Evolutionary conservation across 1,140 invertebrate genomes (phyloP).

Genomic region (Microplitis mediator): DNA sequence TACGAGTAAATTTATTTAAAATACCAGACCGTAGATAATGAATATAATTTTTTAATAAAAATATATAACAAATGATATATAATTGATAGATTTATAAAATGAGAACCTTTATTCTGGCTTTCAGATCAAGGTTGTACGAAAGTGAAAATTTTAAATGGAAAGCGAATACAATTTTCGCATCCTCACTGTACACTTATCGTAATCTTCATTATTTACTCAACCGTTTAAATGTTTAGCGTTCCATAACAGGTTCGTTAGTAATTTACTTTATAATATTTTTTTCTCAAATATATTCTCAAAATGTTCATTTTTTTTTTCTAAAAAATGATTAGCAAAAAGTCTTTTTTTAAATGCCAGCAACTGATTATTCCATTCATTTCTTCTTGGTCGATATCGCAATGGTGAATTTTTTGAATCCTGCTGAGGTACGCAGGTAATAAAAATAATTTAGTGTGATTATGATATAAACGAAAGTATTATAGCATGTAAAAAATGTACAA

Average conservation of each 20-base stretch:
- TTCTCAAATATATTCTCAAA: not conserved
- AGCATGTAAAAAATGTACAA: slow-evolving; percentile 12
- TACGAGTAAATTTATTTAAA: too few species aligned
- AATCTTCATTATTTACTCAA: slow-evolving; percentile 7
- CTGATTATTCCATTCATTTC: too few species aligned
- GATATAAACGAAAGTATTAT: not conserved
- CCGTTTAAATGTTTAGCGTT: slow-evolving; percentile 5
- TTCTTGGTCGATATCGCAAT: too few species aligned
- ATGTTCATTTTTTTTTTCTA: not conserved
- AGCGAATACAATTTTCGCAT: slow-evolving; percentile 1
- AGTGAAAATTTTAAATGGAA: slow-evolving; percentile 23
- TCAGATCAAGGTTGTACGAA: slow-evolving; percentile 25
- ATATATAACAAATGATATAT: too few species aligned
- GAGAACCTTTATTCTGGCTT: slow-evolving; percentile 20
- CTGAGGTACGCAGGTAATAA: too few species aligned
- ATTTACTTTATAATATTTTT: not conserved
- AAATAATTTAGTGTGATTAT: too few species aligned
- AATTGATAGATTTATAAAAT: not conserved
- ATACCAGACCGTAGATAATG: too few species aligned
- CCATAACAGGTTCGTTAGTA: not conserved
- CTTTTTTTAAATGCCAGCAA: not conserved
- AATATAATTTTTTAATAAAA: too few species aligned
- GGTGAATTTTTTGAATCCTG: too few species aligned
- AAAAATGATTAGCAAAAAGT: too few species aligned
- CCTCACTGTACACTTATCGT: not conserved